Percentiles rank a stretch among this genome's conserved stretches.
Evolutionary conservation across 1,140 invertebrate species (phyloP).

Genomic region (Papilio glaucus): DNA sequence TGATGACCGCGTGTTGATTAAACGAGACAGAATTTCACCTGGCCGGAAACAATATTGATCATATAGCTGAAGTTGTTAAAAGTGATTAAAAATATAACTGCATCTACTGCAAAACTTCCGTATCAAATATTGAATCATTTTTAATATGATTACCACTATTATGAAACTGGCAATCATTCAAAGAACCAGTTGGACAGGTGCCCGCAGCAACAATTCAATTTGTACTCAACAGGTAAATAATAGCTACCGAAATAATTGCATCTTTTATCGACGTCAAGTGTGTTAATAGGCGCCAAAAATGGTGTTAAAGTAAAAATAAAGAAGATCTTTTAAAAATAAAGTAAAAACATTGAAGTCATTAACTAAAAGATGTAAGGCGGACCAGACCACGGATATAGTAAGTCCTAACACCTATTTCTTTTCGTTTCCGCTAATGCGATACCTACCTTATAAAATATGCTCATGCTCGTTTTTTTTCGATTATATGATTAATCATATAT

Average conservation of each 20-base stretch:
- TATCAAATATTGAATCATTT: neutral
- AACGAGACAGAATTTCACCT: too few species aligned
- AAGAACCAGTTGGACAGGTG: slow-evolving; percentile 7
- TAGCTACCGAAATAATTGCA: slow-evolving; percentile 10
- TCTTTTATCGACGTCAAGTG: neutral
- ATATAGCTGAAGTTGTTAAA: neutral
- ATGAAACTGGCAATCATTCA: slow-evolving; percentile 2
- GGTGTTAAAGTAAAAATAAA: too few species aligned
- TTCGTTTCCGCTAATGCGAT: too few species aligned
- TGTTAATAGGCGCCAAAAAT: neutral
- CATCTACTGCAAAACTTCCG: neutral
- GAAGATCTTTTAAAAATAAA: neutral
- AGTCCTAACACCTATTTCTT: too few species aligned
- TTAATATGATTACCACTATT: slow-evolving; percentile 10
- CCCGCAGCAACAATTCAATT: slow-evolving; percentile 17
- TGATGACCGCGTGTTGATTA: neutral
- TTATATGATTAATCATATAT: too few species aligned
- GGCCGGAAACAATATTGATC: neutral
- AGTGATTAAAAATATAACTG: neutral
- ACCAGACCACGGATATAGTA: too few species aligned
- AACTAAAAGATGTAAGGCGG: too few species aligned
- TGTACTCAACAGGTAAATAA: slow-evolving; percentile 12
- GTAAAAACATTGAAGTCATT: too few species aligned
- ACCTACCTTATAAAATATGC: too few species aligned
- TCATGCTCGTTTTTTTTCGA: too few species aligned